Percentiles rank a stretch among this genome's conserved stretches.
Conservation (phyloP, 2,113 vertebrate genomes). For the Condylura cristata region DNA sequence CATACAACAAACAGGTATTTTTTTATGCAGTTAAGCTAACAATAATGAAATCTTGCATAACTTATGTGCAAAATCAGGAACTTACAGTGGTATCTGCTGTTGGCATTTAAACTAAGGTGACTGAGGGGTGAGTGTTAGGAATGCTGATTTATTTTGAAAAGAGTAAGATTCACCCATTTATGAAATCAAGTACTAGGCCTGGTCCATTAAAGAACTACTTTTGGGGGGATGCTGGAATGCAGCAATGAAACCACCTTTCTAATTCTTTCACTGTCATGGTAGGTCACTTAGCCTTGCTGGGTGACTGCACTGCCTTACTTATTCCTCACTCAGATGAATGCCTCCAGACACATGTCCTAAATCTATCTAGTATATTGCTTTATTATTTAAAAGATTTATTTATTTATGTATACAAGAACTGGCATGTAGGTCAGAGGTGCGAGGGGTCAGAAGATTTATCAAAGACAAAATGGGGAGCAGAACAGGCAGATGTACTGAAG, state of each 20-base stretch:
- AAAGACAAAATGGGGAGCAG: too few relatives aligned
- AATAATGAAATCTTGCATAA: constrained; percentile 19
- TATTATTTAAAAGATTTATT: too few relatives aligned
- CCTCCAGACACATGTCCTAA: not conserved
- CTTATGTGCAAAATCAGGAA: not conserved
- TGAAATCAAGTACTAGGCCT: not conserved
- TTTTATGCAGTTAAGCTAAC: constrained; percentile 8
- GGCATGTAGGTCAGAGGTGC: too few relatives aligned
- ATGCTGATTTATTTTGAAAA: constrained; percentile 25
- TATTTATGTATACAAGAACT: too few relatives aligned
- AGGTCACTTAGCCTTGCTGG: not conserved
- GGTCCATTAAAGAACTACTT: not conserved
- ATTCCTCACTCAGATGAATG: not conserved
- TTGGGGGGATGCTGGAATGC: not conserved
- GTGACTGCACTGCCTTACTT: not conserved
- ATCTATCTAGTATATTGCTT: not conserved
- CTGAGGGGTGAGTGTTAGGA: not conserved
- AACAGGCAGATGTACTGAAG: too few relatives aligned
- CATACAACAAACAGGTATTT: constrained; percentile 26
- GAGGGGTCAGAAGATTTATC: too few relatives aligned
- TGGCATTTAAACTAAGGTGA: constrained; percentile 23
- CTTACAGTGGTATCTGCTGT: not conserved
- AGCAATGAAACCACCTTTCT: not conserved
- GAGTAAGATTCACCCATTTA: not conserved
- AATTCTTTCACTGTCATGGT: not conserved